Evolutionary conservation across 2,888 invertebrate genomes (phyloP), one percentile per base, ranked within the genome.

Genomic region (Drosophila demipolita): DNA sequence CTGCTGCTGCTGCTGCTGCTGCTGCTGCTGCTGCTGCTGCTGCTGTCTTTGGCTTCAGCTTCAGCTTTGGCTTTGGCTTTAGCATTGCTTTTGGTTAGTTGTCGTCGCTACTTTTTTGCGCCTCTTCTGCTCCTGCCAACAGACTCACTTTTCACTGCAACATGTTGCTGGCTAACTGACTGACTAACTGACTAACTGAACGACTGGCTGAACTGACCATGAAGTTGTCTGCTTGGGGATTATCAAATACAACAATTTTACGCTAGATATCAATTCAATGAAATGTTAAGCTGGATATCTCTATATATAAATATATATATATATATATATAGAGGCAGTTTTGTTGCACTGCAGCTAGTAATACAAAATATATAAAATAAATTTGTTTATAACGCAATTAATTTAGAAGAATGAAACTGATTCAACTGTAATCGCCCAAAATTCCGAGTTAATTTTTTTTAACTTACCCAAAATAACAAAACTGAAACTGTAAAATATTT

Each of bases 141-240:
- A 86, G 80, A 86, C 89, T 83, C 85, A 85, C 87, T 88, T 86
- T 86, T 83, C 78, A 79, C 83, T 63, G 78, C 82, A 79, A 73
- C 79, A 78, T 80, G 68, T 63, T 70, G 75, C 82, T 73, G 85
- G 68, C 78, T 79, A 78, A 78, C 78, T 75, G 66, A 74, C 78
- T 65, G 38, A 71, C 66, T 66, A 45, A 55, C 76, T 74, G 35
- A 61, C 59, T 60, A 32, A 70, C 70, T 45, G 45, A 45, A 15
- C 23, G 11, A 42, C 53, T 61, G 66, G 29, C 20, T 11, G 2
- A 45, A 48, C 62, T 60, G 67, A 66, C 78, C 80, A 54, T 79
- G 62, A 67, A 75, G 68, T 64, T 68, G 80, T 75, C 66, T 64
- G 11, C 71, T 36, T 20, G 58, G 48, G 66, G 73, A 79, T 79